Conservation (phyloP, 2,888 invertebrate species). For the Drosophila anomelani region DNA sequence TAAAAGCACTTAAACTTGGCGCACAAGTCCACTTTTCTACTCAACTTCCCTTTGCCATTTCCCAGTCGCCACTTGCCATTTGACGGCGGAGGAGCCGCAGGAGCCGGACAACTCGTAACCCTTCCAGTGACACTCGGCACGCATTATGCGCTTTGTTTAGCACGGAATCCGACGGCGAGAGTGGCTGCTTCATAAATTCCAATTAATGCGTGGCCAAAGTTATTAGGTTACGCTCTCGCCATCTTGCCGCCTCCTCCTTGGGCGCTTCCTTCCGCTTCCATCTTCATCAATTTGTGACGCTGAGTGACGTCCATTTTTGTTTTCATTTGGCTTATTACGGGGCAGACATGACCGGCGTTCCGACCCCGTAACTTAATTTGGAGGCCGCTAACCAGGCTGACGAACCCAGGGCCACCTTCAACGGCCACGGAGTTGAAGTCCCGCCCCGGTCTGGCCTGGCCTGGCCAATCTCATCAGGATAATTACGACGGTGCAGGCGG, state of each 20-base stretch:
- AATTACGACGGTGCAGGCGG: conserved; percentile 55
- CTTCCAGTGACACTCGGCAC: conserved; percentile 55
- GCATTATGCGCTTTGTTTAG: conserved; percentile 69
- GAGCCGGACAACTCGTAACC: conserved; percentile 43
- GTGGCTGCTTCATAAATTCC: conserved; percentile 70
- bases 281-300: conserved; percentile 59
- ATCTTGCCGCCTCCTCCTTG: neutral
- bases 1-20: conserved; percentile 78
- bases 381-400: conserved; percentile 22
- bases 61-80: conserved; percentile 35
- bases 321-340: conserved; percentile 58
- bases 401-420: conserved; percentile 58
- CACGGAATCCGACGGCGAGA: conserved; percentile 35
- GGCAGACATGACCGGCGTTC: conserved; percentile 63
- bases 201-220: conserved; percentile 74
- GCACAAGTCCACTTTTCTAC: conserved; percentile 50
- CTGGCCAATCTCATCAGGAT: conserved; percentile 68
- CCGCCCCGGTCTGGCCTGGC: neutral
- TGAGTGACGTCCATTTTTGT: conserved; percentile 67
- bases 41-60: conserved; percentile 18
- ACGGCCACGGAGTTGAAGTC: conserved; percentile 12
- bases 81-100: conserved; percentile 14
- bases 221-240: conserved; percentile 69
- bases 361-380: conserved; percentile 61
- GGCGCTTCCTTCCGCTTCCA: conserved; percentile 18